These are phyloP conservation scores for Coranthus polyacanthus DNA, from an alignment of 2,797 vertebrate species.

Conservation along the genomic window DNA sequence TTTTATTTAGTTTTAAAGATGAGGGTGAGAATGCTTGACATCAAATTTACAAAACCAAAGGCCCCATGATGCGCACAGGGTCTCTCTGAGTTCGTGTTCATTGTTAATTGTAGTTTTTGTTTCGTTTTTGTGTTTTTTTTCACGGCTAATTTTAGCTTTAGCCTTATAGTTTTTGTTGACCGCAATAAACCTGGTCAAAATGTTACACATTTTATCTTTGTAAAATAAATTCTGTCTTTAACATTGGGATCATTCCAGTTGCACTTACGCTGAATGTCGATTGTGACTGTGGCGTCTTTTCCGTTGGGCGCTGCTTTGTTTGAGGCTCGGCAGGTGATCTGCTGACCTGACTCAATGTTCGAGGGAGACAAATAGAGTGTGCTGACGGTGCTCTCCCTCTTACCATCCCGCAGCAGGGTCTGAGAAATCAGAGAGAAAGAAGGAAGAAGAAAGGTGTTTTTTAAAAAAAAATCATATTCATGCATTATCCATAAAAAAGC, in stretches of 20 bases:
- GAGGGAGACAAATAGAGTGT: slow-evolving; percentile 89
- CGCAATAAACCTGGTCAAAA: too few relatives aligned
- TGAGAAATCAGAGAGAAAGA: slow-evolving; percentile 53
- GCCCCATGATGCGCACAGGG: too few relatives aligned
- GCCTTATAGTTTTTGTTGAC: too few relatives aligned
- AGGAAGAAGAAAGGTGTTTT: background rate
- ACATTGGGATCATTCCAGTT: background rate
- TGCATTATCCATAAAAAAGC: background rate
- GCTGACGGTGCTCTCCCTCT: slow-evolving; percentile 91
- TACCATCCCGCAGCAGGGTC: slow-evolving; percentile 89
- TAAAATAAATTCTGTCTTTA: background rate
- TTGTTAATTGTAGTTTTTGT: too few relatives aligned
- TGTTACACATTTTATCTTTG: background rate
- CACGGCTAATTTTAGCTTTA: too few relatives aligned
- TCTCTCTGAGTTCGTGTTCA: too few relatives aligned
- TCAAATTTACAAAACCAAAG: too few relatives aligned
- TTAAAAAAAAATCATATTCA: background rate
- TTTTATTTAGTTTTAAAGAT: too few relatives aligned
- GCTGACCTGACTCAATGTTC: slow-evolving; percentile 90
- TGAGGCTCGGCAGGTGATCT: slow-evolving; percentile 89
- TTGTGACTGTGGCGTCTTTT: slow-evolving; percentile 91
- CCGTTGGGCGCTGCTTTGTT: slow-evolving; percentile 92
- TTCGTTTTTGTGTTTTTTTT: too few relatives aligned
- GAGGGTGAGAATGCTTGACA: too few relatives aligned
- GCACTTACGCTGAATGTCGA: slow-evolving; percentile 93